Percentiles rank a stretch among this genome's conserved stretches.
phyloP scores from a whole-genome alignment of 2,113 vertebrate species.

The pig (Sus scrofa) region DNA sequence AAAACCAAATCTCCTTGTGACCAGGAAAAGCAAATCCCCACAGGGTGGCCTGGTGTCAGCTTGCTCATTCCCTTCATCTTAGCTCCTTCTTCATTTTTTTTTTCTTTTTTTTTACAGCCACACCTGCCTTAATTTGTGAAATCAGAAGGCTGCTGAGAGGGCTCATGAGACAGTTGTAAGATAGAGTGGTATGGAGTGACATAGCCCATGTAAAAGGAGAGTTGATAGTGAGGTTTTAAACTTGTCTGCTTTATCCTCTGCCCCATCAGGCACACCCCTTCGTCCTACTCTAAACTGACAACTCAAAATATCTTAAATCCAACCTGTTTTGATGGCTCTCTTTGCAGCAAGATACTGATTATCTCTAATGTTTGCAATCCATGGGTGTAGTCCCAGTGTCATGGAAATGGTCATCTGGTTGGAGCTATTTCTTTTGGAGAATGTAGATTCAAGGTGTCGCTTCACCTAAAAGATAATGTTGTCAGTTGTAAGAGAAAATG shows the following conservation, averaged over 20 bases:
- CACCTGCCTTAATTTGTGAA: not conserved
- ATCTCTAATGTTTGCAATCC: slow-evolving; percentile 89
- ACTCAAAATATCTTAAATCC: not conserved
- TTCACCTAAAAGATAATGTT: slow-evolving; percentile 78
- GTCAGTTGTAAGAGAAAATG: not conserved
- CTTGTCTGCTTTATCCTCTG: not conserved
- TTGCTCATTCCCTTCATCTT: no score
- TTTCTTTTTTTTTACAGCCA: no score
- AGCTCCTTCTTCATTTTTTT: not conserved
- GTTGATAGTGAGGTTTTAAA: not conserved
- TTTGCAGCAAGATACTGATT: slow-evolving; percentile 91
- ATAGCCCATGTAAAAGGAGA: not conserved
- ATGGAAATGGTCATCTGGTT: slow-evolving; percentile 92
- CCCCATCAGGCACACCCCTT: fast-evolving
- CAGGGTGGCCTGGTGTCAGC: not conserved
- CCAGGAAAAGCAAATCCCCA: not conserved
- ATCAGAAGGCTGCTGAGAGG: no score
- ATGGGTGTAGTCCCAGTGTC: slow-evolving; percentile 90
- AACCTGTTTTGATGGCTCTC: slow-evolving; percentile 92
- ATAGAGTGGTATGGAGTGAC: fast-evolving
- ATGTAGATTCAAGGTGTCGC: slow-evolving; percentile 90
- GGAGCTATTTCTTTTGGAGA: slow-evolving; percentile 92
- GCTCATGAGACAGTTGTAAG: fast-evolving
- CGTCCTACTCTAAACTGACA: not conserved
- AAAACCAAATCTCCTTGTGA: not conserved